These are phyloP conservation scores for Planococcus citri DNA, from an alignment of 1,140 invertebrate species.

Conservation along the genomic window DNA sequence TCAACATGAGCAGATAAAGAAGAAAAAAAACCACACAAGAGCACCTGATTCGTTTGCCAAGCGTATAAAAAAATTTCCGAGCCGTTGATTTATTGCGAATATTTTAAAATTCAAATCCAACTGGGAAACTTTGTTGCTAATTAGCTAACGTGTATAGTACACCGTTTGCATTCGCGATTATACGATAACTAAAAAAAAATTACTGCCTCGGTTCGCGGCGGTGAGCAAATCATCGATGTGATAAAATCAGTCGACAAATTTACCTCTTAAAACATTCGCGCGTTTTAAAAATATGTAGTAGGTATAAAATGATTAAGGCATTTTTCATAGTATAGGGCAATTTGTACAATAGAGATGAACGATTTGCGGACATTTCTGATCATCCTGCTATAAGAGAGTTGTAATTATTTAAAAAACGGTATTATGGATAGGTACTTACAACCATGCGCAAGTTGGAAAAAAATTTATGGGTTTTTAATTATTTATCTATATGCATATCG, in stretches of 20 bases:
- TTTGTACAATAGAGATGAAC: no score
- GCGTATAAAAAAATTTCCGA: no score
- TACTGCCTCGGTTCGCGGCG: not conserved
- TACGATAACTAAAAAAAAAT: not conserved
- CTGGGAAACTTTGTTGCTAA: not conserved
- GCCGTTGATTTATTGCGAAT: not conserved
- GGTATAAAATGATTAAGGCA: no score
- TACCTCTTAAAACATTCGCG: no score
- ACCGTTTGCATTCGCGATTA: not conserved
- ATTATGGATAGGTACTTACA: not conserved
- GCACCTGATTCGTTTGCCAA: not conserved
- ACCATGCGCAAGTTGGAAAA: not conserved
- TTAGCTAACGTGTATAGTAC: not conserved
- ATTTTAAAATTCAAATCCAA: not conserved
- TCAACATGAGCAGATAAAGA: no score
- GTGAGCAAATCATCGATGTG: no score
- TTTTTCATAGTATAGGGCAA: no score
- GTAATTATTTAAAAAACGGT: not conserved
- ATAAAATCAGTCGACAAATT: no score
- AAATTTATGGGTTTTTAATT: constrained; percentile 1
- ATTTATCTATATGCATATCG: constrained; percentile 8
- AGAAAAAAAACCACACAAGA: no score
- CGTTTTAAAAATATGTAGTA: no score
- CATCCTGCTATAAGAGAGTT: no score
- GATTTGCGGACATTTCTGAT: not conserved